phyloP scores from a whole-genome alignment of 1,140 invertebrate species.

The Zaprionus ghesquierei region DNA sequence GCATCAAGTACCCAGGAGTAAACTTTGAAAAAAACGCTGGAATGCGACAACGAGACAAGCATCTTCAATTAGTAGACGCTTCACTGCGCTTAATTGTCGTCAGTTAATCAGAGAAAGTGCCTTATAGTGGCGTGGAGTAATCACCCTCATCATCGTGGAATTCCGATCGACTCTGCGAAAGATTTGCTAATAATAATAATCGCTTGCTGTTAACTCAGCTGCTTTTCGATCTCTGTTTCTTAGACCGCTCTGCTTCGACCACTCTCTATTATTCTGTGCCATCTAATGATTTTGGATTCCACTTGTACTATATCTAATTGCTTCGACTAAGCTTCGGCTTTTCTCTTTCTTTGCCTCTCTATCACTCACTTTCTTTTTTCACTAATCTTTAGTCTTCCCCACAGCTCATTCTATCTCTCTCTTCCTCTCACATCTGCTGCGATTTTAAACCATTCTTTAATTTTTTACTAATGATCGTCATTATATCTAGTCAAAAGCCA shows the following conservation, averaged over 20 bases:
- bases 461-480: slow-evolving; percentile 31
- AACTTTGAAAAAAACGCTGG: slow-evolving; percentile 32
- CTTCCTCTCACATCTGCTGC: background rate
- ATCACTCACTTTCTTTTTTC: too few relatives aligned
- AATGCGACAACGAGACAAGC: slow-evolving; percentile 35
- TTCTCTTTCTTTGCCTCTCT: background rate
- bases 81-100: slow-evolving; percentile 54
- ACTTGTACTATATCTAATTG: too few relatives aligned
- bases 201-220: too few relatives aligned
- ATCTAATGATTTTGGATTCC: too few relatives aligned
- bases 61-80: slow-evolving; percentile 54
- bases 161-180: slow-evolving; percentile 4
- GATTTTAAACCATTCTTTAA: background rate
- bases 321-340: background rate
- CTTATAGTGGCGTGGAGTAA: slow-evolving; percentile 44
- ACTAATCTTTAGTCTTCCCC: background rate
- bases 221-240: background rate
- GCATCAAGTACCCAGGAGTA: slow-evolving; percentile 65
- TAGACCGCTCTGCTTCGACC: slow-evolving; percentile 5
- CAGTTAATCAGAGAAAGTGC: slow-evolving; percentile 36
- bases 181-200: too few relatives aligned
- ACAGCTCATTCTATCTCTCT: background rate
- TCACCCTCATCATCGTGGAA: slow-evolving; percentile 36
- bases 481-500: slow-evolving; percentile 42
- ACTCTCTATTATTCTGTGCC: background rate